Evolutionary conservation across 2,797 vertebrate genomes (phyloP).

Genomic region (Liasis olivaceus): DNA sequence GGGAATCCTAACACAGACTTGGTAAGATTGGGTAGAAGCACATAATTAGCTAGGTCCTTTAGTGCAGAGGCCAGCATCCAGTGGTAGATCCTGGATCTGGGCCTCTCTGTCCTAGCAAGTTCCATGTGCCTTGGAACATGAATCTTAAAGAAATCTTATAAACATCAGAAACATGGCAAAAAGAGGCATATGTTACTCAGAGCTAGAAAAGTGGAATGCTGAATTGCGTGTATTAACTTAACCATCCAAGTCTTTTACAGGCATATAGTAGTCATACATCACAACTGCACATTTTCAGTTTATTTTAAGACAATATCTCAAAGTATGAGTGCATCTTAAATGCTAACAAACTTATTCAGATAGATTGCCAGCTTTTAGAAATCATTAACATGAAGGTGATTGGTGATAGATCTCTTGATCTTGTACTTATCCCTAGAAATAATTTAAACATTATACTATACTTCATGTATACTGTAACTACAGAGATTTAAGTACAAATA

Average conservation of each 20-base stretch:
- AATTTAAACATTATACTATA: constrained; percentile 12
- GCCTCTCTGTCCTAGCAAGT: not conserved
- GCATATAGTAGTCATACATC: not conserved
- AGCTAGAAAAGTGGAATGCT: not conserved
- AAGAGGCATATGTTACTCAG: not conserved
- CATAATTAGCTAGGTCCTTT: not conserved
- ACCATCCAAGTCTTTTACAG: not conserved
- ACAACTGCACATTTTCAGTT: not conserved
- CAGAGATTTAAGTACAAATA: not conserved
- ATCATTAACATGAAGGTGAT: not conserved
- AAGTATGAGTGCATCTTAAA: not conserved
- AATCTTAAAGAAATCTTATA: not conserved
- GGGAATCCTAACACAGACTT: not conserved
- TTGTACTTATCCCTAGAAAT: not conserved
- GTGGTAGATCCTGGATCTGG: not conserved
- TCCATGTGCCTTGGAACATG: not conserved
- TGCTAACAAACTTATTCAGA: not conserved
- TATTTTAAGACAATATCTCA: not conserved
- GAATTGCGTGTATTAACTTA: not conserved
- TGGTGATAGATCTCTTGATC: not conserved
- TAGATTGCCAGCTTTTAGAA: not conserved
- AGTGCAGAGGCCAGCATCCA: not conserved
- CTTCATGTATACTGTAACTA: not conserved
- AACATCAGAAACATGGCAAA: not conserved
- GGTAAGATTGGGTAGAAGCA: not conserved